Evolutionary conservation across 2,113 vertebrate species (phyloP), one percentile per base, ranked within the genome.

Genomic region (Malurus melanocephalus): DNA sequence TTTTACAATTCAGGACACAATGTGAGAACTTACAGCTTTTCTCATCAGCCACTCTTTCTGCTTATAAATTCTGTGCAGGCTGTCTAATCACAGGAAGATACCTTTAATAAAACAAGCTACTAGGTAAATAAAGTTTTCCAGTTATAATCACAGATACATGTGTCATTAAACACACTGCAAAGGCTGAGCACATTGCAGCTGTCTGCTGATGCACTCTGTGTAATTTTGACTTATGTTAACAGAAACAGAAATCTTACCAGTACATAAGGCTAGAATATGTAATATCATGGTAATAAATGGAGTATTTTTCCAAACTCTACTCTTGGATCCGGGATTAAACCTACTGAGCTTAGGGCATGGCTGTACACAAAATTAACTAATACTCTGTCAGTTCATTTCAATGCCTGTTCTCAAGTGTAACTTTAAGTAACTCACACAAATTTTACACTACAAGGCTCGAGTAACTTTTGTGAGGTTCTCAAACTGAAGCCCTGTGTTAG

Each of bases 71-170:
- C 92, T 13, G 1, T 28, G 46, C 30, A 32, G 43, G 45, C 18
- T 93, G 18, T 66, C 77, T 85, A 85, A 82, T 86, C 61, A 62
- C 27, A 73, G 67, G 62, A 92, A 18, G 79, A 40, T 14, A 83
- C 94, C 62, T 92, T 95, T 93, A 94, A 95, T 92, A 91, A 93
- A 95, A 84, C 57, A 93, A 94, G 69, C 38, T 69, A 40, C 69
- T 76, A 43, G 61, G 68, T 86, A 91, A 95, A 78, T n/a, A 91
- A 95, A 88, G 42, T 73, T 59, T 93, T 90, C 28, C 46, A 74
- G 77, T 80, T 95, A 72, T 46, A 75, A 71, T 85, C 66, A 60
- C 20, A 62, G 55, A 62, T 40, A 46, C 13, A 8, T 6, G 21
- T 78, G 56, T 79, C 60, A 64, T 82, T 72, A 16, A 62, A n/a